Base-by-base conservation (phyloP, 92 coral and sea anemone species). In the Diadumene lineata region DNA sequence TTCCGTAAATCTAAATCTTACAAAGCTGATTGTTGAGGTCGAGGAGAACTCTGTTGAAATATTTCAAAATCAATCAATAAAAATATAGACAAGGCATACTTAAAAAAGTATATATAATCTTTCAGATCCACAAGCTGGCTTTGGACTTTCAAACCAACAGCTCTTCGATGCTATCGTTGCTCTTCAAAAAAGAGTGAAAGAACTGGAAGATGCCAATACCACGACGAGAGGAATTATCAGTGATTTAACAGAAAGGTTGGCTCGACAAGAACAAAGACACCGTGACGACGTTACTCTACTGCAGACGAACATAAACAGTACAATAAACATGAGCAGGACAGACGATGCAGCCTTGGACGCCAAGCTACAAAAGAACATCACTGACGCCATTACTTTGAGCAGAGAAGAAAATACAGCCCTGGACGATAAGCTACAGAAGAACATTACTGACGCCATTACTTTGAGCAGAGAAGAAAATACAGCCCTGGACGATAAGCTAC, bases 111-210 rank as follows among this genome's bases (percentile, higher is more conserved):
- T n/a, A n/a, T 56, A 13, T 38, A 38, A 38, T 4, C 31, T 22
- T 43, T 29, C 48, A 70, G 75, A 51, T 11, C 75, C 75, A 17
- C 75, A 70, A 70, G 50, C 53, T 30, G 75, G 75, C n/a, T 70
- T 70, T 51, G 61, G 53, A 27, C 75, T 70, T 25, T 70, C 75
- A 10, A 70, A 70, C 53, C 57, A 70, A 70, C 75, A 70, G 64
- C 31, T 70, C 1, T 50, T 25, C 32, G 63, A 70, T 44, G 38
- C 43, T 22, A 51, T 51, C 11, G 1, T 11, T 16, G 74, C 23
- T 22, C 74, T 69, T 48, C 29, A 29, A 32, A 26, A 46, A 56
- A 25, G 50, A 19, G 51, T 69, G 7, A 31, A 69, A 50, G 61
- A 48, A 16, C 26, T 69, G 23, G 60, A 69, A 25, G 11, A 48